Conservation (phyloP, 2,797 vertebrate genomes). For the Serranus cabrilla region DNA sequence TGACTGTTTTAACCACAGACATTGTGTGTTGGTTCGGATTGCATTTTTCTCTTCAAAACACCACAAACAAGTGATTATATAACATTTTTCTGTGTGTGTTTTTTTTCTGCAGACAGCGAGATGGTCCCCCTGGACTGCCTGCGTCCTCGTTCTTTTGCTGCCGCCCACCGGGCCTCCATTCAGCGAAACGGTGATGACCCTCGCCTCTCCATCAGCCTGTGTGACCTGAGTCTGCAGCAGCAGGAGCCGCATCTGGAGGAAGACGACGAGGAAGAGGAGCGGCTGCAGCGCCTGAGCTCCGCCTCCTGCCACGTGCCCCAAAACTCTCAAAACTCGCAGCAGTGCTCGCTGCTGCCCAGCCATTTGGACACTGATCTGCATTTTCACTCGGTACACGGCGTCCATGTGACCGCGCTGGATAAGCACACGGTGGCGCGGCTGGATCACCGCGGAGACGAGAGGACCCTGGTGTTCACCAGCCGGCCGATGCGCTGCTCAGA, state of each 20-base stretch:
- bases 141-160: slow-evolving; percentile 89
- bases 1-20: background rate
- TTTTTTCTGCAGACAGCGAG: slow-evolving; percentile 88
- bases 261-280: slow-evolving; percentile 75
- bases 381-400: slow-evolving; percentile 91
- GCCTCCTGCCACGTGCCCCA: slow-evolving; percentile 91
- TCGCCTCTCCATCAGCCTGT: slow-evolving; percentile 92
- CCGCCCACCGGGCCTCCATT: slow-evolving; percentile 88
- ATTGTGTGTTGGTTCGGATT: slow-evolving; percentile 23
- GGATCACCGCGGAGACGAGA: slow-evolving; percentile 90
- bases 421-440: slow-evolving; percentile 91
- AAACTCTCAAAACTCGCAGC: slow-evolving; percentile 94
- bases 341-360: slow-evolving; percentile 89
- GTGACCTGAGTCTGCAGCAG: slow-evolving; percentile 92
- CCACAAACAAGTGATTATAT: slow-evolving; percentile 36
- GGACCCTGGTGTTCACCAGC: slow-evolving; percentile 93
- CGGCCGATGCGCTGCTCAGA: slow-evolving; percentile 90
- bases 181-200: slow-evolving; percentile 87
- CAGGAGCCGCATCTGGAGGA: slow-evolving; percentile 73
- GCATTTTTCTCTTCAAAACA: slow-evolving; percentile 24
- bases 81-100: slow-evolving; percentile 28
- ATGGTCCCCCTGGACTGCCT: slow-evolving; percentile 91
- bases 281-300: slow-evolving; percentile 63
- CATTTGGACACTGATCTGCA: slow-evolving; percentile 91
- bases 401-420: slow-evolving; percentile 88